A percentile compares a stretch with the other conserved stretches of the same genome.
Evolutionary conservation across 2,888 invertebrate species (phyloP).

Genomic region (Cremastobaeus sp.): DNA sequence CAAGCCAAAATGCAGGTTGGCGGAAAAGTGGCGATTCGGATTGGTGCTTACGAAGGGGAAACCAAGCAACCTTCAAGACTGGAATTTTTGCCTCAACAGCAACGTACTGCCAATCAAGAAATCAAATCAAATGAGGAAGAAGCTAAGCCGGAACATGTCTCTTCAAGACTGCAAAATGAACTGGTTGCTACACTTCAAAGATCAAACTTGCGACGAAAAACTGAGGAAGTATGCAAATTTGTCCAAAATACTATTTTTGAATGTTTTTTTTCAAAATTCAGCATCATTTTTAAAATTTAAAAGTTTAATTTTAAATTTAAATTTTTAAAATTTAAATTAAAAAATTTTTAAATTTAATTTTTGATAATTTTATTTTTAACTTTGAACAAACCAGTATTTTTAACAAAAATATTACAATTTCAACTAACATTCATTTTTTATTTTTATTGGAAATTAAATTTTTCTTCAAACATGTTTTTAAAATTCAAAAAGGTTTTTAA

Average conservation of each 20-base stretch:
- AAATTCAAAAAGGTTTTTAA: too few relatives aligned
- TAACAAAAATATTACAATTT: too few relatives aligned
- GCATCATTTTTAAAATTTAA: background rate
- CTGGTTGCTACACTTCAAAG: constrained; percentile 86
- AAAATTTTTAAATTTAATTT: too few relatives aligned
- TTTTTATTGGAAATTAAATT: too few relatives aligned
- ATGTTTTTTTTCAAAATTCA: background rate
- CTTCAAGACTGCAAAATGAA: constrained; percentile 86
- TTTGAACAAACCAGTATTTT: too few relatives aligned
- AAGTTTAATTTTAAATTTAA: background rate
- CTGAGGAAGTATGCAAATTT: constrained; percentile 78
- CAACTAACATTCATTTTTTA: too few relatives aligned
- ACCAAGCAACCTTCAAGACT: constrained; percentile 84
- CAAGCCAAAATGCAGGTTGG: constrained; percentile 42
- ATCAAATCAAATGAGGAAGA: constrained; percentile 67
- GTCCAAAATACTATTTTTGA: background rate
- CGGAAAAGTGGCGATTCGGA: constrained; percentile 74
- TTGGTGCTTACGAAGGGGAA: constrained; percentile 76
- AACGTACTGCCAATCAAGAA: constrained; percentile 66
- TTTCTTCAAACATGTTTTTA: too few relatives aligned
- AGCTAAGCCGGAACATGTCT: constrained; percentile 79
- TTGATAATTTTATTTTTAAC: too few relatives aligned
- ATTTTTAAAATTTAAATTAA: too few relatives aligned
- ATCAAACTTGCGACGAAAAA: constrained; percentile 87
- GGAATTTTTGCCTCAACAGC: constrained; percentile 81